Evolutionary conservation across 2,797 vertebrate species (phyloP).

Genomic region (Petrocephalus schoutedeni): DNA sequence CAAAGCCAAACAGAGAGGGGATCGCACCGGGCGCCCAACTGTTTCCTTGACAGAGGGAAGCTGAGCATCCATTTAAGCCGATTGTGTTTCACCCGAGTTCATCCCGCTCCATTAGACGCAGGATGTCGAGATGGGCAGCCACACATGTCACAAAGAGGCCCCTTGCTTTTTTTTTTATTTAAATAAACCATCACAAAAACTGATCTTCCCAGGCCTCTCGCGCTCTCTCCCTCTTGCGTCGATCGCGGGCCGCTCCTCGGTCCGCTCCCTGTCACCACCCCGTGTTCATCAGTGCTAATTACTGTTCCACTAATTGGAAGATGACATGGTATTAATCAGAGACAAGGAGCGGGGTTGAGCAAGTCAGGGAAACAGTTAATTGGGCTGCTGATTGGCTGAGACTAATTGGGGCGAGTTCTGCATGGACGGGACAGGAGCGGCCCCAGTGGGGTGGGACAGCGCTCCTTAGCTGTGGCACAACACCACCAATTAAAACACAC

Average conservation of each 20-base stretch:
- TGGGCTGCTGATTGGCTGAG: constrained; percentile 62
- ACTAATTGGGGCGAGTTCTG: constrained; percentile 52
- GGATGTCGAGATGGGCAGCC: not conserved
- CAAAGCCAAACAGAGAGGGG: constrained; percentile 40
- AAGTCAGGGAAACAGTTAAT: constrained; percentile 62
- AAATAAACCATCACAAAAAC: not conserved
- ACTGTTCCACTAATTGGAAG: constrained; percentile 60
- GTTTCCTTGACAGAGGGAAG: not conserved
- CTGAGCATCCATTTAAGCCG: not conserved
- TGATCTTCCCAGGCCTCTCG: not conserved
- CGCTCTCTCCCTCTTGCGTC: not conserved
- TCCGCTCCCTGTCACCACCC: constrained; percentile 37
- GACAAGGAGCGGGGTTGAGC: constrained; percentile 41
- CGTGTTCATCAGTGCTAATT: constrained; percentile 52
- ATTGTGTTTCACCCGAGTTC: not conserved
- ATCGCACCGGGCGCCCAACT: not conserved
- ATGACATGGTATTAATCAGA: constrained; percentile 54
- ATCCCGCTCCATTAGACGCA: not conserved
- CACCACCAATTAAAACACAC: constrained; percentile 64
- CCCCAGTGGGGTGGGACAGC: constrained; percentile 41
- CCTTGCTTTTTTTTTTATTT: not conserved
- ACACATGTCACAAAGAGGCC: not conserved
- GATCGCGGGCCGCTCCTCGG: not conserved
- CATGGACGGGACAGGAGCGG: constrained; percentile 34
- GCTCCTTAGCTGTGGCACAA: constrained; percentile 50